Evolutionary conservation across 2,113 vertebrate genomes (phyloP), one percentile per base, ranked within the genome.

Genomic region (Xiphophorus hellerii): DNA sequence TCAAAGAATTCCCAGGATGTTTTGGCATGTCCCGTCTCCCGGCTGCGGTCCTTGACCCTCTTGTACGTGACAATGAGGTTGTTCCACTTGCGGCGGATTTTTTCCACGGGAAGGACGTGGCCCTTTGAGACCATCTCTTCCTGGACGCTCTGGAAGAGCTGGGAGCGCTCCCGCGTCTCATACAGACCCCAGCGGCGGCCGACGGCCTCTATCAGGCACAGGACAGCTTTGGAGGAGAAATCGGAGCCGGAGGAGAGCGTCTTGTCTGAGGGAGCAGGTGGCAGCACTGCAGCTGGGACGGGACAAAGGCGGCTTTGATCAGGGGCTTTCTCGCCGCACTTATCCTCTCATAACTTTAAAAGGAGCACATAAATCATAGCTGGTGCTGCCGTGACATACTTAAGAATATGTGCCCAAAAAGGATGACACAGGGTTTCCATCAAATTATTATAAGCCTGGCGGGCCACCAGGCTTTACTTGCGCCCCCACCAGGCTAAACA

Each of bases 21-120:
- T 66, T 94, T 95, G 2, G 92, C 88, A 2, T 93, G 92, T 13
- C 93, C 93, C 0, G 92, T 94, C 78, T 93, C 93, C 5, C 92
- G 79, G 81, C 92, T 92, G 77, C 94, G 93, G 75, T 94, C 93
- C 62, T 95, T 94, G 0, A 95, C 94, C 73, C 94, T 92, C 90
- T 95, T 94, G 86, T 95, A 95, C 0, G 94, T 95, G 54, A 95
- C 94, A 22, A 95, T 94, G 20, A 95, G 93, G 79, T 95, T 95
- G 85, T 95, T 95, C 94, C 94, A 95, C 76, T 95, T 95, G 75
- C 94, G 92, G 25, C 93, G 90, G 73, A 95, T 95, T 80, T 92
- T 93, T 76, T 95, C 93, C 0, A 94, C 92, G 3, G 94, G 93
- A 71, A 93, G 87, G 10, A 89, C 22, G 69, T 95, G 91, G 0